phyloP scores from a whole-genome alignment of 2,113 vertebrate genomes.

The Barbus barbus region DNA sequence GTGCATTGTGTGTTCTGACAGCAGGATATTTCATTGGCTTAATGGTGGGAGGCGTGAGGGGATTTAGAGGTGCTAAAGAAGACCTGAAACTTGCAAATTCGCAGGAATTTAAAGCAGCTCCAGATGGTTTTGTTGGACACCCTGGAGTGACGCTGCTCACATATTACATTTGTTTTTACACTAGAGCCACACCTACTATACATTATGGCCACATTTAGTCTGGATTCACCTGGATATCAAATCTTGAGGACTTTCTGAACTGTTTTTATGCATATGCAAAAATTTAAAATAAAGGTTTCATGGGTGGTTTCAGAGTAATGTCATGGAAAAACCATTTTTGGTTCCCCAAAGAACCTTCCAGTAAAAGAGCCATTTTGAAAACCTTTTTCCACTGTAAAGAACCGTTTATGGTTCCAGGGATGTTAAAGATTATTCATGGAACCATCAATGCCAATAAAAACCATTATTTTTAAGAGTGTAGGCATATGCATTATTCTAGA shows the following conservation, averaged over 20 bases:
- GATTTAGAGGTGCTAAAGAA: slow-evolving; percentile 6
- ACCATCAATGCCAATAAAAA: background rate
- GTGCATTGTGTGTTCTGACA: background rate
- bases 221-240: background rate
- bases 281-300: background rate
- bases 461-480: background rate
- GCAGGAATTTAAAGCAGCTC: slow-evolving; percentile 21
- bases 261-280: background rate
- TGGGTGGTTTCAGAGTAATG: background rate
- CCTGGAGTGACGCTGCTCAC: background rate
- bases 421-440: background rate
- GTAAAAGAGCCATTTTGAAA: too few relatives aligned
- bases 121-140: slow-evolving; percentile 46
- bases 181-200: slow-evolving; percentile 15
- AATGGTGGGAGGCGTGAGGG: background rate
- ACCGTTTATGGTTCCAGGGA: background rate
- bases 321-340: background rate
- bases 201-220: background rate
- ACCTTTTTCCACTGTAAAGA: background rate
- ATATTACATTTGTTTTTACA: slow-evolving; percentile 7
- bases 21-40: background rate
- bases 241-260: background rate
- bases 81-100: slow-evolving; percentile 11
- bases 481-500: background rate
- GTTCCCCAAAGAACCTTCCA: too few relatives aligned